Evolutionary conservation across 1,140 invertebrate genomes (phyloP).

Genomic region (Drosophila melanogaster): DNA sequence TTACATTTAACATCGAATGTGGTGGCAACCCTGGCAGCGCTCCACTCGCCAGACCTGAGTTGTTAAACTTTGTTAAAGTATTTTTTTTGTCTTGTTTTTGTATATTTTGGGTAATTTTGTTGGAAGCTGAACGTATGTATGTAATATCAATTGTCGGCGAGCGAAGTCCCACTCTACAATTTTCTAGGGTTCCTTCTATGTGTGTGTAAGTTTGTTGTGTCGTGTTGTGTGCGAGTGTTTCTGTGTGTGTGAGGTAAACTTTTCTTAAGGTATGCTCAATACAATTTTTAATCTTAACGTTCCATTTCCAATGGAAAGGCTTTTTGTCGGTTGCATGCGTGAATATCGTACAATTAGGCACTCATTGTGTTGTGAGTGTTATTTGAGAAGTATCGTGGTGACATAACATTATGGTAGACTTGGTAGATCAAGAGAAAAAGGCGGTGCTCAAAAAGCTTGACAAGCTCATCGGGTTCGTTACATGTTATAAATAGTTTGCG

Average conservation of each 20-base stretch:
- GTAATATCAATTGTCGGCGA: slow-evolving; percentile 46
- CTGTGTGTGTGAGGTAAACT: slow-evolving; percentile 45
- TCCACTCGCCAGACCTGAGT: slow-evolving; percentile 41
- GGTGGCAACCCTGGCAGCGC: slow-evolving; percentile 28
- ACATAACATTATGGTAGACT: slow-evolving; percentile 46
- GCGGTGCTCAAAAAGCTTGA: slow-evolving; percentile 24
- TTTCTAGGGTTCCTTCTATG: slow-evolving; percentile 22
- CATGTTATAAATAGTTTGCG: slow-evolving; percentile 23
- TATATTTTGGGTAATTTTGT: background rate
- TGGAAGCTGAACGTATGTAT: slow-evolving; percentile 33
- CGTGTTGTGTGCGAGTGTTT: slow-evolving; percentile 10
- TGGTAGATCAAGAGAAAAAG: slow-evolving; percentile 42
- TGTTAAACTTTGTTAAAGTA: slow-evolving; percentile 22
- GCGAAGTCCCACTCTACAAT: slow-evolving; percentile 3
- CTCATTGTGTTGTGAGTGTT: slow-evolving; percentile 22
- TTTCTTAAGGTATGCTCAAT: slow-evolving; percentile 37
- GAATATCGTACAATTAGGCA: slow-evolving; percentile 46
- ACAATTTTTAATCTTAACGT: slow-evolving; percentile 24
- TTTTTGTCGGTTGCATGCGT: slow-evolving; percentile 33
- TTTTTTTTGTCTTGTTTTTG: slow-evolving; percentile 25
- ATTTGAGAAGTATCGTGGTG: slow-evolving; percentile 7
- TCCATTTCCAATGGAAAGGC: slow-evolving; percentile 18
- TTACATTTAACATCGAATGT: slow-evolving; percentile 55
- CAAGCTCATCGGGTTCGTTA: slow-evolving; percentile 21
- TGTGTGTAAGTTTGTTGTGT: slow-evolving; percentile 9